These are phyloP conservation scores for Macrophya alboannulata DNA, from an alignment of 2,888 invertebrate species.

Conservation along the genomic window DNA sequence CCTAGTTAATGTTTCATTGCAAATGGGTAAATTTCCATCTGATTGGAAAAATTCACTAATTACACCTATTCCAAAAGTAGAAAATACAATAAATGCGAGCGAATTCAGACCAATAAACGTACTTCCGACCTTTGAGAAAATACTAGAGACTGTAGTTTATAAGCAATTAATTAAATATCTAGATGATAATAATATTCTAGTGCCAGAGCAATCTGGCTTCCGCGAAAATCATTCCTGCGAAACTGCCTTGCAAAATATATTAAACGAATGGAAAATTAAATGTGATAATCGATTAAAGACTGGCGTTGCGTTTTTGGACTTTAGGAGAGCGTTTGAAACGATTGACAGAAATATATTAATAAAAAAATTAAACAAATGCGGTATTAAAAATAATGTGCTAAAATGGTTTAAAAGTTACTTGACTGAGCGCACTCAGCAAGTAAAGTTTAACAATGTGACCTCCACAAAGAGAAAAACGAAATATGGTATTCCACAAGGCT, in stretches of 20 bases:
- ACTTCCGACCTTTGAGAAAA: conserved; percentile 60
- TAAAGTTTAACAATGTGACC: conserved; percentile 30
- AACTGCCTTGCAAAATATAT: conserved; percentile 47
- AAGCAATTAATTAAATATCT: conserved; percentile 57
- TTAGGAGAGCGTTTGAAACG: conserved; percentile 50
- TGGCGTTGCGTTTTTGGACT: conserved; percentile 50
- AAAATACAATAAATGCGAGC: conserved; percentile 48
- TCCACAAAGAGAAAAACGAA: conserved; percentile 37
- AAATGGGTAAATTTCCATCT: conserved; percentile 28
- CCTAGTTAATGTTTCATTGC: background rate
- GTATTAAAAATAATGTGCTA: conserved; percentile 16
- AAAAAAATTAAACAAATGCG: conserved; percentile 36
- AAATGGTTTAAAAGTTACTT: conserved; percentile 48
- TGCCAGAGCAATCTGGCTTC: conserved; percentile 50
- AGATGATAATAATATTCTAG: conserved; percentile 57
- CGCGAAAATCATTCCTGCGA: conserved; percentile 51
- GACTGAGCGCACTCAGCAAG: conserved; percentile 26
- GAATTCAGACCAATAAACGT: conserved; percentile 62
- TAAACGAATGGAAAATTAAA: conserved; percentile 43
- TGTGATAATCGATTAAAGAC: conserved; percentile 37
- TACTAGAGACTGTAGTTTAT: conserved; percentile 59
- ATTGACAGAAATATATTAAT: conserved; percentile 33
- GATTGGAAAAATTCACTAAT: conserved; percentile 53
- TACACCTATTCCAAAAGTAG: conserved; percentile 52
- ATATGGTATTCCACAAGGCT: conserved; percentile 42